phyloP scores from a whole-genome alignment of 2,113 vertebrate genomes.

The Thamnophis sirtalis region DNA sequence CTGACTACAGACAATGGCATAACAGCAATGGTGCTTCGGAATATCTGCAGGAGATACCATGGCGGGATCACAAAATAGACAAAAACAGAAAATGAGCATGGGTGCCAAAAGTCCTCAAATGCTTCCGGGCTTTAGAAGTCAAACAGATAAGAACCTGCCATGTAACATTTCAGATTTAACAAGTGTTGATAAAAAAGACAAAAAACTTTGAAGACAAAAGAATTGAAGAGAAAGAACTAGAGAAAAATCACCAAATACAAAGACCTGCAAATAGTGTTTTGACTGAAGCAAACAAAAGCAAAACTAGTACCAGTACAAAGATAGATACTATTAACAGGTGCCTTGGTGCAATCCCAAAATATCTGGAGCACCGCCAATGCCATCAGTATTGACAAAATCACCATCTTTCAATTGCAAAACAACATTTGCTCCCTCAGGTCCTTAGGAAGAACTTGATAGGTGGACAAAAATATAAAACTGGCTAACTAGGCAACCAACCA shows the following conservation, averaged over 20 bases:
- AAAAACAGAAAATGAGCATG: background rate
- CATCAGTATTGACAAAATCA: background rate
- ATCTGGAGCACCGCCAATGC: background rate
- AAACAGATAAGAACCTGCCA: background rate
- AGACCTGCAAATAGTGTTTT: background rate
- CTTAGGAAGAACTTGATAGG: background rate
- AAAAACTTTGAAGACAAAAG: background rate
- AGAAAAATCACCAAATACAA: background rate
- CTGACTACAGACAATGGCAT: background rate
- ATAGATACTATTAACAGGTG: background rate
- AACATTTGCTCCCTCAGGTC: background rate
- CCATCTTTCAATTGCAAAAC: background rate
- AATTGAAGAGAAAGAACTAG: background rate
- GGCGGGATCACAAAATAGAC: background rate
- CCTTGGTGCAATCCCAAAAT: background rate
- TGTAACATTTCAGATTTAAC: background rate
- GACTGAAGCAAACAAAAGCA: background rate
- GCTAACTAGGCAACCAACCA: background rate
- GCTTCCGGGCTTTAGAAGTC: background rate
- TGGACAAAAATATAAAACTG: background rate
- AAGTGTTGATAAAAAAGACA: background rate
- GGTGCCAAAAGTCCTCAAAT: background rate
- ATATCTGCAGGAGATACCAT: background rate
- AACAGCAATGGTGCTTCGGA: background rate
- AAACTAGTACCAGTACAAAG: background rate